A percentile compares a stretch with the other conserved stretches of the same genome.
phyloP scores from a whole-genome alignment of 2,888 invertebrate genomes.

The Seira ritae region DNA sequence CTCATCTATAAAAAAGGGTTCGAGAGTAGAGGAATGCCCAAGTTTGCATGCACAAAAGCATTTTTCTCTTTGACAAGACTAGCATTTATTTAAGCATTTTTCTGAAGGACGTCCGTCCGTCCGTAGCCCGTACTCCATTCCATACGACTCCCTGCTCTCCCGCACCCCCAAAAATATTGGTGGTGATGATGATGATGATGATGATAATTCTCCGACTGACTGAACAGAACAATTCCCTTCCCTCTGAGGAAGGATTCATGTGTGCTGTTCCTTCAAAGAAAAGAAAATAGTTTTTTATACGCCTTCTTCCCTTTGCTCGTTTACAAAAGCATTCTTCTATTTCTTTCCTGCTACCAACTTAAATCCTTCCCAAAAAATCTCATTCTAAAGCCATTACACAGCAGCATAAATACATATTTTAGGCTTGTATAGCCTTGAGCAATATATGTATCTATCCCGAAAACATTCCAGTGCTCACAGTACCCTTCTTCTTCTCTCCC shows the following conservation, averaged over 20 bases:
- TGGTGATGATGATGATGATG: no score
- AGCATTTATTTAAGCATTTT: constrained; percentile 45
- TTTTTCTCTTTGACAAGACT: no score
- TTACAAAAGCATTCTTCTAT: constrained; percentile 21
- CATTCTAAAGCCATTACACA: constrained; percentile 1
- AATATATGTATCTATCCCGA: constrained; percentile 1
- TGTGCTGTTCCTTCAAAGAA: constrained; percentile 51
- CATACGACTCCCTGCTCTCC: no score
- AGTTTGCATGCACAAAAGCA: no score
- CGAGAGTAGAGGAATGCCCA: no score
- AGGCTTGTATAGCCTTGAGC: neutral
- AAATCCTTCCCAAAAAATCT: neutral
- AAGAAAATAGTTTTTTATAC: constrained; percentile 52
- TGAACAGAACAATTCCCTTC: neutral
- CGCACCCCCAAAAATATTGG: no score
- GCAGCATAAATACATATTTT: neutral
- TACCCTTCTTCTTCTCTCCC: constrained; percentile 12
- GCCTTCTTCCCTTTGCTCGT: constrained; percentile 46
- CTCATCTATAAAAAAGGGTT: no score
- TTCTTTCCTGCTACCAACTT: constrained; percentile 31
- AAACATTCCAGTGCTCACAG: constrained; percentile 10
- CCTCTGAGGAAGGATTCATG: neutral
- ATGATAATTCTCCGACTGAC: no score
- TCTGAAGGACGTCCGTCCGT: constrained; percentile 66
- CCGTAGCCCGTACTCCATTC: no score